A percentile compares a stretch with the other conserved stretches of the same genome.
Evolutionary conservation across 2,113 vertebrate genomes (phyloP).

Genomic region (Sphaerodactylus townsendi): DNA sequence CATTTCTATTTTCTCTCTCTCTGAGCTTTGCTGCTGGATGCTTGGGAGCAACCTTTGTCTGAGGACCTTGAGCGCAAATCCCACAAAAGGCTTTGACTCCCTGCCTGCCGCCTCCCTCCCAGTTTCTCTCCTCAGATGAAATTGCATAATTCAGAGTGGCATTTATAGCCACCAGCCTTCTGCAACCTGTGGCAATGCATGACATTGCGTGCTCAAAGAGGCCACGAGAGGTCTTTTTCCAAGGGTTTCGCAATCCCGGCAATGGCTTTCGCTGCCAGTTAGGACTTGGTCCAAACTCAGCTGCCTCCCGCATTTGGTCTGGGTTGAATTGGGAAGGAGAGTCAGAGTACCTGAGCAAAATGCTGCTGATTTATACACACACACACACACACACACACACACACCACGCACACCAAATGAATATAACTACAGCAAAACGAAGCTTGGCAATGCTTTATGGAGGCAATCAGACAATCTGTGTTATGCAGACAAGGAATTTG

Average conservation of each 20-base stretch:
- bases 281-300: conserved; percentile 68
- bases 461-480: not conserved
- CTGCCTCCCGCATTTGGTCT: conserved; percentile 60
- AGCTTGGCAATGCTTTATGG: not conserved
- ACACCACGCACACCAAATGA: not conserved
- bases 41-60: conserved; percentile 58
- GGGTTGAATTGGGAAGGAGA: conserved; percentile 68
- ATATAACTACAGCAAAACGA: not conserved
- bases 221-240: conserved; percentile 70
- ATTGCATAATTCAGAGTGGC: conserved; percentile 72
- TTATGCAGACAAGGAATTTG: not conserved
- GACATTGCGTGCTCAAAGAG: conserved; percentile 74
- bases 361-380: conserved; percentile 39
- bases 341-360: conserved; percentile 31
- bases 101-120: conserved; percentile 36
- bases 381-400: no score
- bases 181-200: conserved; percentile 73
- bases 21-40: conserved; percentile 60
- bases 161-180: conserved; percentile 72
- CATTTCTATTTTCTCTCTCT: conserved; percentile 25
- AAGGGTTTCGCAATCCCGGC: conserved; percentile 67
- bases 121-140: conserved; percentile 70
- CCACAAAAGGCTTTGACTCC: conserved; percentile 50
- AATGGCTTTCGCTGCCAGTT: conserved; percentile 71
- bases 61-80: conserved; percentile 70